phyloP scores from a whole-genome alignment of 2,888 invertebrate species.

The Pelosia muscerda region DNA sequence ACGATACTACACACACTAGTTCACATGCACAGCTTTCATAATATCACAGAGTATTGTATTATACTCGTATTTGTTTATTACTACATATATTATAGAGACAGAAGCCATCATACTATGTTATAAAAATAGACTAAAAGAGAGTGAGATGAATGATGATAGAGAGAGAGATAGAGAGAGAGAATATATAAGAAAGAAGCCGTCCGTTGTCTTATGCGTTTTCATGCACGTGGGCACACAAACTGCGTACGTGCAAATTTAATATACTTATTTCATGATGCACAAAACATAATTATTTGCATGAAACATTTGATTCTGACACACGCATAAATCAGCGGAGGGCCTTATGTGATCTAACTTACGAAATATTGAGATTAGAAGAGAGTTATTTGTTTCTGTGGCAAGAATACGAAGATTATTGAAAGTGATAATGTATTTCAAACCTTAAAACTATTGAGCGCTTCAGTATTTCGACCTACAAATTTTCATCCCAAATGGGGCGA shows the following conservation, averaged over 20 bases:
- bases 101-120: neutral
- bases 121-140: neutral
- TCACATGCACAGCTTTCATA: slow-evolving; percentile 10
- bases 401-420: neutral
- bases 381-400: neutral
- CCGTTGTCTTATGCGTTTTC: no score
- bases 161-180: neutral
- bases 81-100: neutral
- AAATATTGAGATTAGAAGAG: neutral
- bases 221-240: no score
- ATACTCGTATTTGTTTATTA: slow-evolving; percentile 12
- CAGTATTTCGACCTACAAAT: neutral
- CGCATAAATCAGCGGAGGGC: no score
- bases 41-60: slow-evolving; percentile 19
- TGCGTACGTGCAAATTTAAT: no score
- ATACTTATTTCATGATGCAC: no score
- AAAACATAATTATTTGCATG: no score
- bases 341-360: neutral
- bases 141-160: neutral
- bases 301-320: no score
- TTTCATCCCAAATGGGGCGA: neutral
- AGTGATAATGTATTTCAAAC: neutral
- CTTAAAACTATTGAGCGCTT: neutral
- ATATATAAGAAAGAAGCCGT: no score
- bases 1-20: neutral